Percentiles rank a stretch among this genome's conserved stretches.
These are phyloP conservation scores for Leistus spinibarbis DNA, from an alignment of 2,888 invertebrate genomes.

Conservation along the genomic window DNA sequence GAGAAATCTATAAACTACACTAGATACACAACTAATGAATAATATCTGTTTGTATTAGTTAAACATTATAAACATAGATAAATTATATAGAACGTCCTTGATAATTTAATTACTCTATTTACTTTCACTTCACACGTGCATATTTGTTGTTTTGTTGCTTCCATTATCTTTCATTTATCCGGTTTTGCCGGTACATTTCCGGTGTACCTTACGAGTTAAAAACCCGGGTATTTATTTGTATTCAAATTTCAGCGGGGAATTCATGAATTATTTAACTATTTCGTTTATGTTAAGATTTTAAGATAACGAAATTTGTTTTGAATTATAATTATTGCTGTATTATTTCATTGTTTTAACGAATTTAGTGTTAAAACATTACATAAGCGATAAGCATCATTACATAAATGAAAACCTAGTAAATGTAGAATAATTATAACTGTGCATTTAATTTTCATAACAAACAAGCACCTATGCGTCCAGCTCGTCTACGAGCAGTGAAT, in stretches of 20 bases:
- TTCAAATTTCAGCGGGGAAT: neutral
- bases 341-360: too few relatives aligned
- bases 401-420: too few relatives aligned
- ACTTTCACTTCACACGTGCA: constrained; percentile 36
- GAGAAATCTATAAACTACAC: neutral
- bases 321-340: too few relatives aligned
- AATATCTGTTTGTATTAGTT: constrained; percentile 5
- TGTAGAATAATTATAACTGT: too few relatives aligned
- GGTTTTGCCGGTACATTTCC: neutral
- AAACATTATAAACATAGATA: constrained; percentile 22
- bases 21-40: neutral
- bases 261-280: neutral
- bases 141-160: neutral
- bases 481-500: too few relatives aligned
- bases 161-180: constrained; percentile 5
- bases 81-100: constrained; percentile 23
- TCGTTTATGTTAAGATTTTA: neutral
- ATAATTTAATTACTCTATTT: constrained; percentile 25
- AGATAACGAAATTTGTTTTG: neutral
- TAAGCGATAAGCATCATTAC: too few relatives aligned
- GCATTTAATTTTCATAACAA: too few relatives aligned
- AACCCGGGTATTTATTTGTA: neutral
- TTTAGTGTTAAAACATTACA: too few relatives aligned
- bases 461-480: too few relatives aligned
- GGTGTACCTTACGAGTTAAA: neutral